A percentile compares a stretch with the other conserved stretches of the same genome.
phyloP scores from a whole-genome alignment of 2,113 vertebrate genomes.

The Cacatua alba region DNA sequence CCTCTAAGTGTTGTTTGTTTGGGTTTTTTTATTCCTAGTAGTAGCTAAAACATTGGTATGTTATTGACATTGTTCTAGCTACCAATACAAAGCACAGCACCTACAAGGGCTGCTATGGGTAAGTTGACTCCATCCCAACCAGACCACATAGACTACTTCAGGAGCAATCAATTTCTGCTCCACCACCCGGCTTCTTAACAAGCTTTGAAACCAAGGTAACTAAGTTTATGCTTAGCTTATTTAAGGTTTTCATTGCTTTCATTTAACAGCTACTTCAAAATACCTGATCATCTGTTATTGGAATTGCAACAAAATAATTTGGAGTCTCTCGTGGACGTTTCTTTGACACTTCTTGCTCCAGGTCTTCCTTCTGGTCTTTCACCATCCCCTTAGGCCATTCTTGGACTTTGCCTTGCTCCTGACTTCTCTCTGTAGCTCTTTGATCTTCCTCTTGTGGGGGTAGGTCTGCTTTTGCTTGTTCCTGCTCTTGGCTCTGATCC shows the following conservation, averaged over 20 bases:
- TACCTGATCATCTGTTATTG: constrained; percentile 66
- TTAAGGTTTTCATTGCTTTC: not conserved
- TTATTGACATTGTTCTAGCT: not conserved
- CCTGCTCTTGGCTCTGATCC: not conserved
- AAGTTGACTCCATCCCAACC: not conserved
- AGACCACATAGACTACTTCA: not conserved
- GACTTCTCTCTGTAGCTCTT: not conserved
- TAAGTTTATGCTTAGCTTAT: not conserved
- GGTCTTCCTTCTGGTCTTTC: not conserved
- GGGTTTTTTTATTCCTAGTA: not conserved
- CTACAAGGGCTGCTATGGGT: not conserved
- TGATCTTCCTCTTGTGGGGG: not conserved
- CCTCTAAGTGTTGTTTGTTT: not conserved
- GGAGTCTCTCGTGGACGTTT: not conserved
- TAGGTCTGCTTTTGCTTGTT: not conserved
- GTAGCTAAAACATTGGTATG: not conserved
- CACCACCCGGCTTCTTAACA: not conserved
- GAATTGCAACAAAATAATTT: constrained; percentile 68
- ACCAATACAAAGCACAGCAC: not conserved
- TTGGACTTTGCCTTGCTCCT: not conserved
- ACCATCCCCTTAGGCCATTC: not conserved
- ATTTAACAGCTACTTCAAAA: not conserved
- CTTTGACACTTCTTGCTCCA: not conserved
- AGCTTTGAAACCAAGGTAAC: not conserved
- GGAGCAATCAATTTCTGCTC: not conserved